Evolutionary conservation across 2,797 vertebrate species (phyloP).

Genomic region (Pteronotus mesoamericanus): DNA sequence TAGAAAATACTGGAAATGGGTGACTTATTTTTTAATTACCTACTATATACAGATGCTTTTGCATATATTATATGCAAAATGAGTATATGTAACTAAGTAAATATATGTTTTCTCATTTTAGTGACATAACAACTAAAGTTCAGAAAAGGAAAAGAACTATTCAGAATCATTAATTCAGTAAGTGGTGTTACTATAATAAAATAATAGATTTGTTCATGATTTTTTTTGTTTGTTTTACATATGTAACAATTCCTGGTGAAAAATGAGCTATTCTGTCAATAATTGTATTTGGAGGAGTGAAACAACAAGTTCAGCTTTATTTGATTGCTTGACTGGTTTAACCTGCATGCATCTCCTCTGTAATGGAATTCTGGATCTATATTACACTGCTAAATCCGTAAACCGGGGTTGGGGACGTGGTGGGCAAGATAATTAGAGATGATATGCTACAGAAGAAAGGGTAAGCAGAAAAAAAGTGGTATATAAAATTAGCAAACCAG

Average conservation of each 20-base stretch:
- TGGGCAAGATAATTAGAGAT: not conserved
- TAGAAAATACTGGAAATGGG: not conserved
- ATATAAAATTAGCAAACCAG: not conserved
- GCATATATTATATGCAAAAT: not conserved
- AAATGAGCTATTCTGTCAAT: not conserved
- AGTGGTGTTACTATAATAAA: not conserved
- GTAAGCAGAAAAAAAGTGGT: not conserved
- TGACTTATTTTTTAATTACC: not conserved
- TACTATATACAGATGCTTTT: not conserved
- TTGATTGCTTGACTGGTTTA: not conserved
- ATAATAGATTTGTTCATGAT: not conserved
- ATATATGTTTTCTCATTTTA: not conserved
- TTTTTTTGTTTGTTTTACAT: not conserved
- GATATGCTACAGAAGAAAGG: not conserved
- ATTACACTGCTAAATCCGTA: not conserved
- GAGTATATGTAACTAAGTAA: not conserved
- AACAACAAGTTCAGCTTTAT: not conserved
- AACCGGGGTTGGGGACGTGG: no score
- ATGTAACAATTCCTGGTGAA: not conserved
- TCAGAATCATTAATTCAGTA: not conserved
- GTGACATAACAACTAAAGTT: not conserved
- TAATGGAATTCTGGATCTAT: not conserved
- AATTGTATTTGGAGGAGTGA: not conserved
- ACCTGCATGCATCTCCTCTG: not conserved
- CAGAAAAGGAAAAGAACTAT: not conserved